Conservation (phyloP, 2,113 vertebrate genomes). For the Platysternon megacephalum region DNA sequence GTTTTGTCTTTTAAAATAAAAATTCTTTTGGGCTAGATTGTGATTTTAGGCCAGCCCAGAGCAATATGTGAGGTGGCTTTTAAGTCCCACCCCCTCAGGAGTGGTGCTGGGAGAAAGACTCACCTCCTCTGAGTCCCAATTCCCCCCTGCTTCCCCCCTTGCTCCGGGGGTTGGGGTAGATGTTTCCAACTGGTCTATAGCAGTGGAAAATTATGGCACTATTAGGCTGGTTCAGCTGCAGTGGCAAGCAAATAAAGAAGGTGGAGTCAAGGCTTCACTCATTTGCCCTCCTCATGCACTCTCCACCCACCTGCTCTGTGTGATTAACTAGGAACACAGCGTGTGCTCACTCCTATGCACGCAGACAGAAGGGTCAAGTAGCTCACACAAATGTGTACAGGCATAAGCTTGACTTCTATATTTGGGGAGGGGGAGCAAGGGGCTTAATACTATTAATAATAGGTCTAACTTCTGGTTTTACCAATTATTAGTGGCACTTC, state of each 20-base stretch:
- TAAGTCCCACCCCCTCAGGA: fast-evolving
- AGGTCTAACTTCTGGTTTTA: background rate
- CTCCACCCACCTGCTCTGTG: background rate
- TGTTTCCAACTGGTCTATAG: fast-evolving
- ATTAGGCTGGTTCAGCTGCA: background rate
- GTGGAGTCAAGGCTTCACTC: background rate
- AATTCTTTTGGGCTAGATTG: background rate
- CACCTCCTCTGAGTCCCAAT: background rate
- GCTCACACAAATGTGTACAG: background rate
- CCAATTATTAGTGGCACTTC: background rate
- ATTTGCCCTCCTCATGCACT: background rate
- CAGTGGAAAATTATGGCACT: background rate
- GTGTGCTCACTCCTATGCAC: background rate
- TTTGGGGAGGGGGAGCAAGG: background rate
- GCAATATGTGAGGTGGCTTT: fast-evolving
- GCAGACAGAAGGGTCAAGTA: background rate
- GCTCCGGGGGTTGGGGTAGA: background rate
- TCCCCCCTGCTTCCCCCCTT: background rate
- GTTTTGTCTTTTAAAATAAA: background rate
- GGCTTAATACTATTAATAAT: background rate
- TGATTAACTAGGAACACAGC: background rate
- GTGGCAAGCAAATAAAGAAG: background rate
- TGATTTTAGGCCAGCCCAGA: background rate
- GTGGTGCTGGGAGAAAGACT: background rate
- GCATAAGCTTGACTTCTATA: background rate